A percentile compares a stretch with the other conserved stretches of the same genome.
Evolutionary conservation across 2,797 vertebrate genomes (phyloP).

Genomic region (Scleropages formosus): DNA sequence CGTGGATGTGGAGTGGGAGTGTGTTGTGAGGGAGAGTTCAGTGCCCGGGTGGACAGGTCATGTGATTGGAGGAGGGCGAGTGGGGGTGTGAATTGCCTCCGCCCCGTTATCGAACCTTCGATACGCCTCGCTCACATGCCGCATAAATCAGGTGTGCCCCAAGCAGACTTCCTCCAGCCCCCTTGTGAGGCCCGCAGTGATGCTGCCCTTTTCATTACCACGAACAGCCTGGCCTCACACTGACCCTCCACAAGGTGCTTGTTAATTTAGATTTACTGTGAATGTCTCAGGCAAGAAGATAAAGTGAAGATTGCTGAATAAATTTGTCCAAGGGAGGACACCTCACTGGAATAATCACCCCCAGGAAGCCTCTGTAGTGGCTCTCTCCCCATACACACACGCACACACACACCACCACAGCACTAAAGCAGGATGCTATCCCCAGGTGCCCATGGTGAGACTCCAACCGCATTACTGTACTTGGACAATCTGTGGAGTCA

Average conservation of each 20-base stretch:
- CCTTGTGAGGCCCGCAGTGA: slow-evolving; percentile 27
- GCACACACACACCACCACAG: slow-evolving; percentile 29
- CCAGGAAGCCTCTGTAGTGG: slow-evolving; percentile 1
- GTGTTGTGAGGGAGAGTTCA: slow-evolving; percentile 54
- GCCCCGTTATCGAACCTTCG: slow-evolving; percentile 63
- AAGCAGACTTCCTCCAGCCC: slow-evolving; percentile 43
- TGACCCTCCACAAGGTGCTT: slow-evolving; percentile 69
- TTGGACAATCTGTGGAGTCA: neutral
- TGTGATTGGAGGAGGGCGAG: slow-evolving; percentile 13
- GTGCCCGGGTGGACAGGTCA: slow-evolving; percentile 59
- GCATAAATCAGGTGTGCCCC: slow-evolving; percentile 59
- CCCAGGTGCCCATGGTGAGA: too few species aligned
- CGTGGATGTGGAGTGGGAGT: slow-evolving; percentile 35
- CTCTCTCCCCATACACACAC: slow-evolving; percentile 27
- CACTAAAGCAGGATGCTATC: too few species aligned
- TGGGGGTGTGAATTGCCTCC: slow-evolving; percentile 45
- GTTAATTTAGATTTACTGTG: slow-evolving; percentile 78
- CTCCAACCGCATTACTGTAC: neutral
- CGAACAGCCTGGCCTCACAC: slow-evolving; percentile 57
- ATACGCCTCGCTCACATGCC: slow-evolving; percentile 54
- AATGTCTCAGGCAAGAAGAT: slow-evolving; percentile 57
- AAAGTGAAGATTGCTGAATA: slow-evolving; percentile 43
- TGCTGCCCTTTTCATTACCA: slow-evolving; percentile 68
- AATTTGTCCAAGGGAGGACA: slow-evolving; percentile 42
- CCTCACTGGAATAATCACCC: slow-evolving; percentile 53